Conservation (phyloP, 2,888 invertebrate species). For the Rhingia campestris region DNA sequence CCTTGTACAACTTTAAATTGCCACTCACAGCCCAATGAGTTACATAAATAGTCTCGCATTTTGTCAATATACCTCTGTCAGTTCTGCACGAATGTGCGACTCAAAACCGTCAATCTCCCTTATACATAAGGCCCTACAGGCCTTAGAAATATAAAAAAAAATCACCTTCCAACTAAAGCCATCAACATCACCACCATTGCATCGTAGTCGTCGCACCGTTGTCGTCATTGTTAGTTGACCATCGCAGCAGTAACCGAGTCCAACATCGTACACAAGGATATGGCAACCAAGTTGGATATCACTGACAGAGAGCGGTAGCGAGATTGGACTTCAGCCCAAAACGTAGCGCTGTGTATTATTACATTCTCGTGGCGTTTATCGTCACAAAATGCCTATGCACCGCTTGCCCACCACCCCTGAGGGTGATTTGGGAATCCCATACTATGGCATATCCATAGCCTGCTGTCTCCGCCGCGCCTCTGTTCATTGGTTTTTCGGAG, state of each 20-base stretch:
- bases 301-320: constrained; percentile 63
- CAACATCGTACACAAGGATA: constrained; percentile 32
- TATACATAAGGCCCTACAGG: constrained; percentile 20
- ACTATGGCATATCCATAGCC: constrained; percentile 22
- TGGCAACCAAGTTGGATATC: constrained; percentile 51
- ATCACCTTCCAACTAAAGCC: constrained; percentile 44
- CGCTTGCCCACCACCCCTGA: constrained; percentile 62
- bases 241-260: constrained; percentile 22
- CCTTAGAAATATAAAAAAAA: constrained; percentile 7
- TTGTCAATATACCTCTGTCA: constrained; percentile 7
- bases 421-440: constrained; percentile 60
- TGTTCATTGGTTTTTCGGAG: constrained; percentile 48
- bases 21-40: no score
- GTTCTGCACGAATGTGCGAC: constrained; percentile 18
- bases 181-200: constrained; percentile 46
- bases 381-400: constrained; percentile 72
- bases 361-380: constrained; percentile 71
- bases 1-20: neutral
- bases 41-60: no score
- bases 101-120: constrained; percentile 9
- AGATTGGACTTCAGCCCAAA: constrained; percentile 67
- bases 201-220: no score
- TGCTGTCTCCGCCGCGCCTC: neutral
- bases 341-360: constrained; percentile 60
- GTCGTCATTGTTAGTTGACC: constrained; percentile 9